Percentiles rank a stretch among this genome's conserved stretches.
These are phyloP conservation scores for Eurypyga helias DNA, from an alignment of 2,113 vertebrate genomes.

Conservation along the genomic window DNA sequence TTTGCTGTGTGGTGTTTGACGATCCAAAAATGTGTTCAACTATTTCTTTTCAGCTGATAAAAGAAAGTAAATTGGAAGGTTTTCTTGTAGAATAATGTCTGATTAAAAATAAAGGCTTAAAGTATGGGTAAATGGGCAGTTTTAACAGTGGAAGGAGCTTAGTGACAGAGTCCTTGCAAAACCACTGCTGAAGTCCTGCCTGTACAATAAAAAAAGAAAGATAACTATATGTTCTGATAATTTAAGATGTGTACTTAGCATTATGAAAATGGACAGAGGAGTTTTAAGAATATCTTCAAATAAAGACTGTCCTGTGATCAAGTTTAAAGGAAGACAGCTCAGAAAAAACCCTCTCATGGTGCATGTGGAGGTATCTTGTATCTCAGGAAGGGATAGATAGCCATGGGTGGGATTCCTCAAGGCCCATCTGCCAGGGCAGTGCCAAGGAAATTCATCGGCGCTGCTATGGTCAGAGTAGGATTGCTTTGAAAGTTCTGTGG, in stretches of 20 bases:
- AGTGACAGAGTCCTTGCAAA: neutral
- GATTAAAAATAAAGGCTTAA: neutral
- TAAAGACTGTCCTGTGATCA: neutral
- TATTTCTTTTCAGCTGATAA: neutral
- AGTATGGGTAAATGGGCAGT: neutral
- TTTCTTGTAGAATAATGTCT: neutral
- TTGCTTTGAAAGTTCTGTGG: neutral
- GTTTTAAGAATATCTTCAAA: neutral
- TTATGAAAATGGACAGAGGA: neutral
- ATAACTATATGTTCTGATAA: neutral
- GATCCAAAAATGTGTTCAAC: neutral
- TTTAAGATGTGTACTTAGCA: neutral
- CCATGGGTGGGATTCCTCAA: neutral
- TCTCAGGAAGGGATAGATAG: neutral
- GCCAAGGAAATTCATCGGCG: neutral
- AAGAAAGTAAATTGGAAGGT: neutral
- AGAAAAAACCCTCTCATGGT: rapidly evolving
- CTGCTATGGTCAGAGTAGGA: neutral
- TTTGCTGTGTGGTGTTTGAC: neutral
- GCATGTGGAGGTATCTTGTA: neutral
- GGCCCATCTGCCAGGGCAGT: neutral
- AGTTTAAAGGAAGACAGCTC: neutral
- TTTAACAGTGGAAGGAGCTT: neutral
- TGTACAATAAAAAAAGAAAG: neutral
- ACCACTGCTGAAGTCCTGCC: neutral